phyloP scores from a whole-genome alignment of 2,797 vertebrate species.

The Notoglanidium macrostoma region DNA sequence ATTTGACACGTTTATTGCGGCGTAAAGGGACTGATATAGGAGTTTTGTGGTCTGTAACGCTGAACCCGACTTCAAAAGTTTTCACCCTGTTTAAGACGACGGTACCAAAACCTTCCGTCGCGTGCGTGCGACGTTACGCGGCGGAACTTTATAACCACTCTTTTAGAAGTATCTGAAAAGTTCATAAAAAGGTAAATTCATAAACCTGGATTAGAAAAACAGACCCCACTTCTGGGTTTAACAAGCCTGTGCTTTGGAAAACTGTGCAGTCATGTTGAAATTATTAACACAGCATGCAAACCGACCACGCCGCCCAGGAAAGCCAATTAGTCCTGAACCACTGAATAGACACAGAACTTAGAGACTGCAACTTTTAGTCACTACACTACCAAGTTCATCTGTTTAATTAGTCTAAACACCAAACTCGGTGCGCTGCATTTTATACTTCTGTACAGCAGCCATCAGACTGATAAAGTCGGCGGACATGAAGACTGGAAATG shows the following conservation, averaged over 20 bases:
- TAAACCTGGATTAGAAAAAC: slow-evolving; percentile 51
- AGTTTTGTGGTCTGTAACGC: slow-evolving; percentile 30
- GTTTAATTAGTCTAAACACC: slow-evolving; percentile 1
- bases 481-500: slow-evolving; percentile 1
- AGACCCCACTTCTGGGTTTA: slow-evolving; percentile 45
- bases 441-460: background rate
- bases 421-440: background rate
- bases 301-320: background rate
- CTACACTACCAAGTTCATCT: background rate
- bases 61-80: slow-evolving; percentile 19
- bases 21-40: slow-evolving; percentile 16
- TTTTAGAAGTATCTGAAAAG: slow-evolving; percentile 39
- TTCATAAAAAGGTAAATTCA: slow-evolving; percentile 53
- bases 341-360: background rate
- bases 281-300: slow-evolving; percentile 31
- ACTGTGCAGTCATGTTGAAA: slow-evolving; percentile 28
- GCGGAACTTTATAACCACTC: background rate
- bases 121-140: background rate
- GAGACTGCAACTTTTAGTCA: background rate
- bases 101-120: background rate
- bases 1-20: slow-evolving; percentile 37
- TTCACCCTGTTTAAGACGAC: slow-evolving; percentile 12
- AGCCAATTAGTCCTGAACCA: slow-evolving; percentile 13
- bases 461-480: background rate
- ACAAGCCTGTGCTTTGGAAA: slow-evolving; percentile 46